phyloP scores from a whole-genome alignment of 2,113 vertebrate genomes.

The Zingel zingel region DNA sequence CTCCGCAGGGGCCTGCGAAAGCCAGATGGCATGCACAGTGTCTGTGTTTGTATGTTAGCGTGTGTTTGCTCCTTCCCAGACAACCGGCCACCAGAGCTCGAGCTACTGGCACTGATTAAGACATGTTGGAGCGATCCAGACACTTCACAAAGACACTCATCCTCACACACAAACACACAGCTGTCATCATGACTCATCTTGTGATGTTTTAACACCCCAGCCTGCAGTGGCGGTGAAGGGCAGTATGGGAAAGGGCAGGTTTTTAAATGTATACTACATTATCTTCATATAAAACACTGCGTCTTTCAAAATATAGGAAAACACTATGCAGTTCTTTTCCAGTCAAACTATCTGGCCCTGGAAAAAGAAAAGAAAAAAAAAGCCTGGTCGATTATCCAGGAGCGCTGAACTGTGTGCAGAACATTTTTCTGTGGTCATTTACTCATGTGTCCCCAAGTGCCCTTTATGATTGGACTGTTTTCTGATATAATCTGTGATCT shows the following conservation, averaged over 20 bases:
- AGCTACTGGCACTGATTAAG: slow-evolving; percentile 63
- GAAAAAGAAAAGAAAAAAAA: slow-evolving; percentile 6
- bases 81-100: slow-evolving; percentile 40
- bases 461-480: slow-evolving; percentile 37
- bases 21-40: slow-evolving; percentile 70
- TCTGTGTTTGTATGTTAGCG: slow-evolving; percentile 50
- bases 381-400: background rate
- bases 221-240: background rate
- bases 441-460: slow-evolving; percentile 28
- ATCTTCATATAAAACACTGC: background rate
- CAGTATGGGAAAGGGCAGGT: background rate
- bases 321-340: background rate
- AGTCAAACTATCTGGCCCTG: background rate
- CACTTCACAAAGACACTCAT: slow-evolving; percentile 36
- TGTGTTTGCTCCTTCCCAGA: slow-evolving; percentile 52
- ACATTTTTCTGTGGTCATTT: slow-evolving; percentile 28
- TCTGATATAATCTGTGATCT: slow-evolving; percentile 60
- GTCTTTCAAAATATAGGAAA: background rate
- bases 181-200: slow-evolving; percentile 1
- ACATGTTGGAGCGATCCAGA: slow-evolving; percentile 44
- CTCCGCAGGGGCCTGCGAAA: slow-evolving; percentile 33
- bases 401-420: background rate
- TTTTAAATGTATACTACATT: background rate
- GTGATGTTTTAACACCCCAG: background rate
- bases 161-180: background rate